Percentiles rank a stretch among this genome's conserved stretches.
These are phyloP conservation scores for Acanthopleura granulata DNA, from an alignment of 2,888 invertebrate species.

Conservation along the genomic window DNA sequence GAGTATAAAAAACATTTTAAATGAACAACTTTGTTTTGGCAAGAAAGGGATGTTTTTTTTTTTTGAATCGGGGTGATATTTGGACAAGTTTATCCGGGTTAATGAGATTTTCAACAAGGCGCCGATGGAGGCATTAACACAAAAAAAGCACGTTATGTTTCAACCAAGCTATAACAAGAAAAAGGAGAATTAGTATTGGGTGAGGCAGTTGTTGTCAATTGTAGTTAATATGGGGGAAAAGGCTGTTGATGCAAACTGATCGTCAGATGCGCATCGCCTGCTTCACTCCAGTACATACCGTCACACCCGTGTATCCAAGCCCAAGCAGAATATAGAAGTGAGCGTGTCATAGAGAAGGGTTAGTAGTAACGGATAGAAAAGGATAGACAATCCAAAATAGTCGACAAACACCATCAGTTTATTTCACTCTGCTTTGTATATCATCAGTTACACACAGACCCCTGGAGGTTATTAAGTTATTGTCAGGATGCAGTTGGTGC, in stretches of 20 bases:
- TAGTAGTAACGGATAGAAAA: slow-evolving; percentile 5
- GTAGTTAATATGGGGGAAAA: not conserved
- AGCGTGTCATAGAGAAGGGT: not conserved
- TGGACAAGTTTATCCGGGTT: not conserved
- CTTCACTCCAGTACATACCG: not conserved
- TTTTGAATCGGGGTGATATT: not conserved
- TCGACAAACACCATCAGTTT: slow-evolving; percentile 18
- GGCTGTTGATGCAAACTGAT: not conserved
- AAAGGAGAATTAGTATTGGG: not conserved
- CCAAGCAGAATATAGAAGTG: slow-evolving; percentile 12
- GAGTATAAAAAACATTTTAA: not conserved
- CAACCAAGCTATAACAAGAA: slow-evolving; percentile 6
- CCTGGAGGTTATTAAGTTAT: too few species aligned
- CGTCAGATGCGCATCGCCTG: too few species aligned
- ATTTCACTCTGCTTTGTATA: slow-evolving; percentile 8
- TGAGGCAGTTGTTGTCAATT: slow-evolving; percentile 2
- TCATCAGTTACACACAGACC: slow-evolving; percentile 3
- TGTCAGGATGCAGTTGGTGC: too few species aligned
- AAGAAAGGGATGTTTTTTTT: not conserved
- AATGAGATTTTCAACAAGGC: not conserved
- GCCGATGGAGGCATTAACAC: not conserved
- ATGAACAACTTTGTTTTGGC: not conserved
- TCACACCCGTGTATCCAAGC: not conserved
- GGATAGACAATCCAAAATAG: slow-evolving; percentile 2
- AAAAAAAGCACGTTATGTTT: not conserved